These are phyloP conservation scores for Polymixis lichenea DNA, from an alignment of 2,888 invertebrate species.

Conservation along the genomic window DNA sequence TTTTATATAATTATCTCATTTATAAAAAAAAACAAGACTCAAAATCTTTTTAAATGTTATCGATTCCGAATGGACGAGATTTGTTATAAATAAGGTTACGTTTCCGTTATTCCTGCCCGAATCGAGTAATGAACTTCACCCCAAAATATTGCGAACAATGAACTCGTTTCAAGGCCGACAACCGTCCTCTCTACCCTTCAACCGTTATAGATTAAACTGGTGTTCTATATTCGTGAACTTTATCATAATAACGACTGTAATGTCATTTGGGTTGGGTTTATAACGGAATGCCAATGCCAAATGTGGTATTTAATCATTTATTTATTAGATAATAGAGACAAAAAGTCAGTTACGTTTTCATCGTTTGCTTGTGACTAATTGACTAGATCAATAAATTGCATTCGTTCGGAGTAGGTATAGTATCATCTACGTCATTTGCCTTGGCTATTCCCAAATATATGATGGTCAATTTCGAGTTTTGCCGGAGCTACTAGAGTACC, in stretches of 20 bases:
- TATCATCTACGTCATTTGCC: too few relatives aligned
- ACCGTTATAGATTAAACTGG: conserved; percentile 1
- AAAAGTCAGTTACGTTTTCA: not conserved
- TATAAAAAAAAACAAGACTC: too few relatives aligned
- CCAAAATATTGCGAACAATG: conserved; percentile 19
- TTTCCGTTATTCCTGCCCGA: too few relatives aligned
- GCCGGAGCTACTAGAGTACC: too few relatives aligned
- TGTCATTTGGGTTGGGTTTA: conserved; percentile 20
- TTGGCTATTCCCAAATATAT: too few relatives aligned
- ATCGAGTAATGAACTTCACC: conserved; percentile 21
- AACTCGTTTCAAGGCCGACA: conserved; percentile 34
- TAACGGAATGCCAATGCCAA: not conserved
- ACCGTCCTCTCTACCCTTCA: conserved; percentile 9
- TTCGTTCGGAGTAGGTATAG: too few relatives aligned
- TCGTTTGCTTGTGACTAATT: not conserved
- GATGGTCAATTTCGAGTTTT: too few relatives aligned
- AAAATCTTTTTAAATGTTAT: not conserved
- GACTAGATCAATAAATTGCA: too few relatives aligned
- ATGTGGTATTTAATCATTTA: not conserved
- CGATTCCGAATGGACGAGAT: not conserved
- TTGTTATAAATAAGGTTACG: not conserved
- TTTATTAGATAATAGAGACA: not conserved
- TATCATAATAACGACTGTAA: conserved; percentile 31
- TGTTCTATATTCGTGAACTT: conserved; percentile 29
- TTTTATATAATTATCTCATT: not conserved